A percentile compares a stretch with the other conserved stretches of the same genome.
phyloP scores from a whole-genome alignment of 1,140 invertebrate species.

The Lepidotrigona ventralis region DNA sequence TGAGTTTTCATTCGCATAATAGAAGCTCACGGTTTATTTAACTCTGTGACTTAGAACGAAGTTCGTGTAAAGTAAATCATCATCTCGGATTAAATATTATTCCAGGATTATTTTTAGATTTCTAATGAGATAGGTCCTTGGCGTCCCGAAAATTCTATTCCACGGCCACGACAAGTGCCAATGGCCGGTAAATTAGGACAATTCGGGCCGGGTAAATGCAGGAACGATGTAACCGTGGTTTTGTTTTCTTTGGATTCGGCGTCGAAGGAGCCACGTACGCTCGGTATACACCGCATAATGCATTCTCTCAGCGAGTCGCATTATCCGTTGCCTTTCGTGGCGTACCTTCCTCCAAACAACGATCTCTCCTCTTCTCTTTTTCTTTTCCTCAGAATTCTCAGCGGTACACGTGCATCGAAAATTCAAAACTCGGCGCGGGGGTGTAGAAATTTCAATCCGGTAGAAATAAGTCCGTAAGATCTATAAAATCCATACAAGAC shows the following conservation, averaged over 20 bases:
- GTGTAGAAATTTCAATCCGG: too few relatives aligned
- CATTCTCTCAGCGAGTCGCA: slow-evolving; percentile 41
- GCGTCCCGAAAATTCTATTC: background rate
- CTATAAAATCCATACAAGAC: too few relatives aligned
- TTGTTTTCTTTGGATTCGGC: slow-evolving; percentile 44
- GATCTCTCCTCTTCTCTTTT: background rate
- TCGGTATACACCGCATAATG: slow-evolving; percentile 26
- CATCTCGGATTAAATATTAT: too few relatives aligned
- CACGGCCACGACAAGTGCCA: background rate
- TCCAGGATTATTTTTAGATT: too few relatives aligned
- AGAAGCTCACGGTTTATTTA: too few relatives aligned
- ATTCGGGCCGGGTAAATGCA: slow-evolving; percentile 22
- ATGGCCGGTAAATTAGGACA: slow-evolving; percentile 43
- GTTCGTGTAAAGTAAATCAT: too few relatives aligned
- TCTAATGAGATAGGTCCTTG: background rate
- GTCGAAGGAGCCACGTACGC: background rate
- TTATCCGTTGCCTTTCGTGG: slow-evolving; percentile 3
- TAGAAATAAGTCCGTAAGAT: too few relatives aligned
- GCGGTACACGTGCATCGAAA: background rate
- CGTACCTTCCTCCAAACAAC: slow-evolving; percentile 19
- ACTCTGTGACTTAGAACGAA: too few relatives aligned
- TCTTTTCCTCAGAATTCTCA: background rate
- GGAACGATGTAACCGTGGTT: slow-evolving; percentile 33
- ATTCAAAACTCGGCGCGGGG: background rate
- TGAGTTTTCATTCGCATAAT: too few relatives aligned